A percentile compares a stretch with the other conserved stretches of the same genome.
phyloP scores from a whole-genome alignment of 1,140 invertebrate species.

The Anthonomus grandis region DNA sequence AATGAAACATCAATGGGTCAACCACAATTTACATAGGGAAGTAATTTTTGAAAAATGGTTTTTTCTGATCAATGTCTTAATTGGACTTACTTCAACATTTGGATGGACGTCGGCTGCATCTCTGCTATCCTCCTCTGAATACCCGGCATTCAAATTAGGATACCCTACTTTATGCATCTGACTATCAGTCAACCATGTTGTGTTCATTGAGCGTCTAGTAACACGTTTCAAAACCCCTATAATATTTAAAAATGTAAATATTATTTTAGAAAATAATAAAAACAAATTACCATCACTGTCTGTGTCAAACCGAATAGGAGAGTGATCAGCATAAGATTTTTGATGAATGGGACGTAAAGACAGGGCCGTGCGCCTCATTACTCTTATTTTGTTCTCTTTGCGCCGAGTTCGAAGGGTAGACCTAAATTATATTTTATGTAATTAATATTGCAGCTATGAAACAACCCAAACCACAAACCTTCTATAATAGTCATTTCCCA shows the following conservation, averaged over 20 bases:
- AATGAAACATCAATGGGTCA: no score
- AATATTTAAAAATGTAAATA: not conserved
- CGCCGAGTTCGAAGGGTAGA: conserved; percentile 25
- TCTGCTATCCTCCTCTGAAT: conserved; percentile 46
- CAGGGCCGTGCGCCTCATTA: conserved; percentile 39
- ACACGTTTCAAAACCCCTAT: conserved; percentile 53
- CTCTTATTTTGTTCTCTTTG: conserved; percentile 27
- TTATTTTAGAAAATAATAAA: not conserved
- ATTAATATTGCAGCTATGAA: not conserved
- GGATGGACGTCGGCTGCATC: conserved; percentile 34
- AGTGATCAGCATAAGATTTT: conserved; percentile 44
- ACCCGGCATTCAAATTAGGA: conserved; percentile 43
- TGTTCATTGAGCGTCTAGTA: conserved; percentile 49
- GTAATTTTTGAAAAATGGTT: no score
- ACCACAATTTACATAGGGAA: no score
- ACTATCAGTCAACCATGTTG: conserved; percentile 51
- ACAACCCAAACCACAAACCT: not conserved
- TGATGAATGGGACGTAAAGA: conserved; percentile 43
- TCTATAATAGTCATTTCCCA: conserved; percentile 38
- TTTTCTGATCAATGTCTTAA: no score
- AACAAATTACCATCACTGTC: conserved; percentile 39
- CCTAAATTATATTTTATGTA: conserved; percentile 11
- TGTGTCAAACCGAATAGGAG: conserved; percentile 39
- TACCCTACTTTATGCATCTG: conserved; percentile 49
- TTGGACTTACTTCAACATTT: conserved; percentile 20